Evolutionary conservation across 2,888 invertebrate species (phyloP), one percentile per base, ranked within the genome.

Genomic region (Drosophila dives): DNA sequence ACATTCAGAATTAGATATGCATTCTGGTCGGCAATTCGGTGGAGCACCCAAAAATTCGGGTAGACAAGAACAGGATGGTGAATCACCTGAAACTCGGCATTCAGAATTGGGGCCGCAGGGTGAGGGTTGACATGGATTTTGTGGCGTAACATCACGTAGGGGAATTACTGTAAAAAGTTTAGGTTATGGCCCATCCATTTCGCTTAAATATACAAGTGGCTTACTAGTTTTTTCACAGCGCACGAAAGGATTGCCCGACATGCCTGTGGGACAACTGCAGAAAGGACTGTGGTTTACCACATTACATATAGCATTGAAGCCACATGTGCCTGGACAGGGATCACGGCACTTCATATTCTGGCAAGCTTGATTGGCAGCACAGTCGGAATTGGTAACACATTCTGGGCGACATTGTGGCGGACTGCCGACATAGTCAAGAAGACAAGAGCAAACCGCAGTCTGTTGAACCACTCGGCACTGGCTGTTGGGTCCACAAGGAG

Each of bases 81-180:
- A 90, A 45, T 92, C 92, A 40, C 92, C 92, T 23, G 93, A 92
- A 1, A 89, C 83, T 70, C 93, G 89, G 81, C 97, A 97, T 85
- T 95, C 94, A 15, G 96, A 94, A 86, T 96, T 96, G 5, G 95
- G 94, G 42, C 97, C 97, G 92, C 97, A 97, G 49, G 96, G 96
- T 38, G 94, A 94, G 12, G 95, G 95, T 76, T 94, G 93, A 81
- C 95, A 95, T 12, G 95, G 95, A 91, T 95, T 94, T 42, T 75
- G 78, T 45, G 88, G 81, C 33, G 81, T 81, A 0, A 85, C 74
- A 55, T 91, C 89, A 26, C 80, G 79, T 32, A 81, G 68, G 0
- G 90, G 90, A 51, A 79, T 77, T 48, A 91, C 88, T 90, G 77
- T 42, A 78, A 77, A 67, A 20, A 54, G 15, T 34, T 23, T 5